Evolutionary conservation across 2,797 vertebrate genomes (phyloP).

Genomic region (Toxotes lorentzi): DNA sequence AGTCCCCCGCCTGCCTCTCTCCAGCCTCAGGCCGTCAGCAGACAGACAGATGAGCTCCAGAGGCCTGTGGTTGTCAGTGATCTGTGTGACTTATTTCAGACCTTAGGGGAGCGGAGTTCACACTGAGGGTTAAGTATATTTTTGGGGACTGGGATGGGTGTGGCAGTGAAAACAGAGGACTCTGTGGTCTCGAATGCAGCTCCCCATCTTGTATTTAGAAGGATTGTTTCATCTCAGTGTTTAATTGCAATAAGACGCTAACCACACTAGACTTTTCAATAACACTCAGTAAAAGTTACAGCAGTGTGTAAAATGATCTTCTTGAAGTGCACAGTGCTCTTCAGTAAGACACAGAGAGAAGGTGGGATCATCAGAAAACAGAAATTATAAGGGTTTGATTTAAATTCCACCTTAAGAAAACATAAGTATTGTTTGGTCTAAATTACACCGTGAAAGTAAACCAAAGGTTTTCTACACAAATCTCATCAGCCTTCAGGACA

Average conservation of each 20-base stretch:
- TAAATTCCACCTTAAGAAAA: background rate
- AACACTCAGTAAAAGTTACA: background rate
- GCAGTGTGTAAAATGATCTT: background rate
- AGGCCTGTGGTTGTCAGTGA: background rate
- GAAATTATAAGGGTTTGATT: background rate
- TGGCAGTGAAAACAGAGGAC: constrained; percentile 22
- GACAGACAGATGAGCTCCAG: constrained; percentile 7
- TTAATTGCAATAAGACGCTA: constrained; percentile 9
- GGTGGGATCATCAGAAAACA: background rate
- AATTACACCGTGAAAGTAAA: background rate
- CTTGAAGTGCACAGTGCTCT: background rate
- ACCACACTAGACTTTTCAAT: background rate
- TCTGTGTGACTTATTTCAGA: constrained; percentile 20
- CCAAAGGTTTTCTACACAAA: background rate
- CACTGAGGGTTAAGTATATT: constrained; percentile 41
- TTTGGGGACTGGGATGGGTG: constrained; percentile 47
- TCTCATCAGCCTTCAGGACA: too few species aligned
- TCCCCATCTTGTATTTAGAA: background rate
- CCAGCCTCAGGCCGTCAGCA: background rate
- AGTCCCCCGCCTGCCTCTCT: background rate
- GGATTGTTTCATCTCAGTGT: constrained; percentile 4
- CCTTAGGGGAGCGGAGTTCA: constrained; percentile 23
- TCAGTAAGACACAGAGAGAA: background rate
- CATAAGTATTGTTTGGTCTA: background rate
- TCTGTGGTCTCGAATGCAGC: constrained; percentile 32